Conservation (phyloP, 2,797 vertebrate genomes). For the Anolis apletophallus region DNA sequence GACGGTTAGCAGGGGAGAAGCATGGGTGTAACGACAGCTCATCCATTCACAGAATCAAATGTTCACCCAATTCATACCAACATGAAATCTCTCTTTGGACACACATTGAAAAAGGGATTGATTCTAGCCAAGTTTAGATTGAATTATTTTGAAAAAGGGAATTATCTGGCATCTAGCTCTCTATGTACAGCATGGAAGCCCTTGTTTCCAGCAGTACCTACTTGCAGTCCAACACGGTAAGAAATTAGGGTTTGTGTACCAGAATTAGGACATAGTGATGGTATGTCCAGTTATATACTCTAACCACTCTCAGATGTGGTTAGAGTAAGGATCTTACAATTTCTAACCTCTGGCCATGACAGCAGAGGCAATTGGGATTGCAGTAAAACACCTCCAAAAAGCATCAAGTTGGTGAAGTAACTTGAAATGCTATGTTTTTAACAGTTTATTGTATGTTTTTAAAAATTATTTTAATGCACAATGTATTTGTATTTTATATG, state of each 20-base stretch:
- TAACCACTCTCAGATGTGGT: neutral
- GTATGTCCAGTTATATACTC: neutral
- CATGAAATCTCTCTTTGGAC: neutral
- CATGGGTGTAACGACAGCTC: neutral
- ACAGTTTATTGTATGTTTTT: too few relatives aligned
- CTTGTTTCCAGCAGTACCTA: neutral
- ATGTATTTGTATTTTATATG: too few relatives aligned
- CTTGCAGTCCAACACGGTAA: neutral
- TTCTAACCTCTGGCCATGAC: neutral
- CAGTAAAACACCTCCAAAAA: neutral
- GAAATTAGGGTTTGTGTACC: neutral
- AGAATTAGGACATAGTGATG: neutral
- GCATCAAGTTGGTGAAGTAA: neutral
- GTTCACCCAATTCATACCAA: neutral
- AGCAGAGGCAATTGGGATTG: neutral
- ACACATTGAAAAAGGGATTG: neutral
- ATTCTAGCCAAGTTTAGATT: neutral
- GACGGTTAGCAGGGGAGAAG: neutral
- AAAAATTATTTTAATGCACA: too few relatives aligned
- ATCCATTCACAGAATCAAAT: neutral
- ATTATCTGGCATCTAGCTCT: neutral
- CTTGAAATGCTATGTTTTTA: too few relatives aligned
- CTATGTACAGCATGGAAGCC: neutral
- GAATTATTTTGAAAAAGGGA: too few relatives aligned
- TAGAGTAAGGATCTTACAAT: neutral